Evolutionary conservation across 2,888 invertebrate species (phyloP), one percentile per base, ranked within the genome.

Genomic region (Dioctria rufipes): DNA sequence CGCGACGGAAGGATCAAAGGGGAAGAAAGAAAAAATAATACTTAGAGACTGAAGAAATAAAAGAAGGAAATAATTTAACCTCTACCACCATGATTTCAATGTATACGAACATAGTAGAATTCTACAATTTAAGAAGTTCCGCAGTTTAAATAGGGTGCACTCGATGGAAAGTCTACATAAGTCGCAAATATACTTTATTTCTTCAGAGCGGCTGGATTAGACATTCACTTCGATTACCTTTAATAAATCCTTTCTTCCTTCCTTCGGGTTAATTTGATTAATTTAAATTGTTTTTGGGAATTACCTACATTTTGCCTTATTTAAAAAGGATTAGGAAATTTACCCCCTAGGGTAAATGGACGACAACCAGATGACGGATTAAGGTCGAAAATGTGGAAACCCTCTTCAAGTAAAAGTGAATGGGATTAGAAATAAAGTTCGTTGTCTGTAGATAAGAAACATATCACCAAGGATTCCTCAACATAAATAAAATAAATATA

Each of bases 201-300:
- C 2, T 25, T 2, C 2, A 25, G 25, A 46, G 54, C 54, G 40
- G 40, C 40, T 58, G 73, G 58, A 73, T 58, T 71, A 71, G 71
- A 71, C 40, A 46, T 11, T 37, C 49, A 11, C 42, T 69, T 40
- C 60, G 43, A 73, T 58, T 73, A 58, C 42, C 58, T 73, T 73
- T 58, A 73, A 73, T 73, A 39, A 60, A 73, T 58, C n/a, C 13
- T 40, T n/a, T 58, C 37, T 60, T 58, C n/a, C 37, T 58, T 25
- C 25, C 25, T 25, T 25, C 25, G 25, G 40, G 73, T 58, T 73
- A 73, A 73, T 73, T 58, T 58, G 73, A 73, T 73, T 73, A 73
- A 73, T 73, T 73, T 40, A 5, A 40, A 49, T 54, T 37, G 40
- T 54, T 58, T 13, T 11, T 58, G 58, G 73, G 42, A 73, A 73